Conservation (phyloP, 2,888 invertebrate genomes). For the Andrena trimmerana region DNA sequence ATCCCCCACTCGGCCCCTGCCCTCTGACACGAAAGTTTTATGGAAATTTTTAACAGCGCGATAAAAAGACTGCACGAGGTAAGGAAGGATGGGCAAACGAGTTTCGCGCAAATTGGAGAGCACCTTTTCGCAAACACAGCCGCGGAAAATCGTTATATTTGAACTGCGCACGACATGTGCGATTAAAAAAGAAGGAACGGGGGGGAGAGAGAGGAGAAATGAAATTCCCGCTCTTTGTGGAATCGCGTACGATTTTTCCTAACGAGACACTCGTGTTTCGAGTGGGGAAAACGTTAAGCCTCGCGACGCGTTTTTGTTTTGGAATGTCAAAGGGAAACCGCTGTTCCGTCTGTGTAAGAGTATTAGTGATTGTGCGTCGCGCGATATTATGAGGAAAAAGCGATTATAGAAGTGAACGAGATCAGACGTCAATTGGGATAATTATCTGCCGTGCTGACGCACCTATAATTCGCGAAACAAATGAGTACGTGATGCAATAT, state of each 20-base stretch:
- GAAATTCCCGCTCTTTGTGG: conserved; percentile 39
- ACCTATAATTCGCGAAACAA: too few relatives aligned
- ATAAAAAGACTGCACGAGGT: conserved; percentile 61
- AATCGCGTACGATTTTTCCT: conserved; percentile 34
- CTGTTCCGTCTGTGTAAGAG: neutral
- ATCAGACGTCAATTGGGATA: neutral
- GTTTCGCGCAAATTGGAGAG: conserved; percentile 73
- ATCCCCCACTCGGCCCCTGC: too few relatives aligned
- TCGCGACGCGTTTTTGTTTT: conserved; percentile 23
- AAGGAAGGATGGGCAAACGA: conserved; percentile 36
- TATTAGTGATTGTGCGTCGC: neutral
- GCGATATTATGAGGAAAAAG: neutral
- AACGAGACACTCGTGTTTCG: conserved; percentile 46
- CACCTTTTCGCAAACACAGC: conserved; percentile 55
- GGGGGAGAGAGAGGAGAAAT: conserved; percentile 1
- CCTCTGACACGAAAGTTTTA: conserved; percentile 56
- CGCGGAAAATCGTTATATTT: conserved; percentile 58
- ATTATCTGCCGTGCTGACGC: neutral
- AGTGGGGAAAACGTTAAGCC: conserved; percentile 16
- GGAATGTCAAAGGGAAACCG: conserved; percentile 22
- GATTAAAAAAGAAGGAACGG: conserved; percentile 25
- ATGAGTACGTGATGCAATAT: too few relatives aligned
- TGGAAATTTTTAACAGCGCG: conserved; percentile 68
- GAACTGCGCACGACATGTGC: conserved; percentile 35
- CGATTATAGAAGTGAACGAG: neutral